Evolutionary conservation across 2,888 invertebrate genomes (phyloP).

Genomic region (Alcis repandata): DNA sequence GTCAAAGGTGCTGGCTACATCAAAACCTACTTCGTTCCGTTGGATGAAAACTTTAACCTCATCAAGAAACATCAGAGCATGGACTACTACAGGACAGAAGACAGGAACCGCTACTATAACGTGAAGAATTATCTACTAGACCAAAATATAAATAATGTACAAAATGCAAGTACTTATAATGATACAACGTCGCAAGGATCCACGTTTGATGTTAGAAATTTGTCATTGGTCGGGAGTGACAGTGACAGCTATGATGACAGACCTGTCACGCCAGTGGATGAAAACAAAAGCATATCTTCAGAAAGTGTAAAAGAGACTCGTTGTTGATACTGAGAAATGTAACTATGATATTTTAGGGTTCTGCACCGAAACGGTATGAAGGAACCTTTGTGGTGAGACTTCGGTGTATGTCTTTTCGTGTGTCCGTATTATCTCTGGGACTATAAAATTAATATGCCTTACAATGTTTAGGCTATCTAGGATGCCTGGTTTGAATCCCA

Average conservation of each 20-base stretch:
- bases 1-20: conserved; percentile 91
- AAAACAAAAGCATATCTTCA: conserved; percentile 52
- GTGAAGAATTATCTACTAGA: conserved; percentile 58
- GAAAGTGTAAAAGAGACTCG: conserved; percentile 69
- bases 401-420: too few species aligned
- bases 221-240: conserved; percentile 54
- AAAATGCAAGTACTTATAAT: too few species aligned
- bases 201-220: conserved; percentile 54
- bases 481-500: too few species aligned
- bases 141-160: conserved; percentile 45
- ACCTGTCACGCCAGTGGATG: conserved; percentile 50
- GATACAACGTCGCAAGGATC: conserved; percentile 52
- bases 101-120: conserved; percentile 62
- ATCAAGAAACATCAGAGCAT: conserved; percentile 72
- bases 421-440: too few species aligned
- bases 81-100: conserved; percentile 64
- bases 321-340: conserved; percentile 51
- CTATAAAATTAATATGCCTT: too few species aligned
- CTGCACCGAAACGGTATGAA: too few species aligned
- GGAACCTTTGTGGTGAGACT: too few species aligned
- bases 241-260: conserved; percentile 44
- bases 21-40: conserved; percentile 90
- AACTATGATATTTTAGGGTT: not conserved
- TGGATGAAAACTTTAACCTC: conserved; percentile 87
- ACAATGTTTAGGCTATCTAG: too few species aligned